A percentile compares a stretch with the other conserved stretches of the same genome.
phyloP scores from a whole-genome alignment of 2,888 invertebrate species.

The Conops quadrifasciatus region DNA sequence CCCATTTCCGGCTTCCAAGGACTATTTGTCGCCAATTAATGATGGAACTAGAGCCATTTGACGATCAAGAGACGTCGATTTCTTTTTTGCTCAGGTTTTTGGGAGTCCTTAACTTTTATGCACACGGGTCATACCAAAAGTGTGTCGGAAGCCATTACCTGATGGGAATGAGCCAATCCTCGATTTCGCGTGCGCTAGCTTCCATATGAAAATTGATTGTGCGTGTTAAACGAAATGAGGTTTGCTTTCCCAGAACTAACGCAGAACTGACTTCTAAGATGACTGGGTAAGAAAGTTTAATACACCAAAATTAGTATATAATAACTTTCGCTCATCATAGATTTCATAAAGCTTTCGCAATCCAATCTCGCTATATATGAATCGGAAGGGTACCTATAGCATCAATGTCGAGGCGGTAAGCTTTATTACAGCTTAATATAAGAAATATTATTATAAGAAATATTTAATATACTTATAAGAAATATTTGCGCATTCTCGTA shows the following conservation, averaged over 20 bases:
- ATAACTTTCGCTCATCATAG: slow-evolving; percentile 10
- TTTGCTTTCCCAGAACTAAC: slow-evolving; percentile 14
- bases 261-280: slow-evolving; percentile 8
- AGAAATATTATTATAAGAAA: no score
- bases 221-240: slow-evolving; percentile 2
- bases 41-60: slow-evolving; percentile 6
- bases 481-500: background rate
- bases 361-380: background rate
- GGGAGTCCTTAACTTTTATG: no score
- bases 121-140: no score
- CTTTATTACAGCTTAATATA: background rate
- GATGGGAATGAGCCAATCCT: background rate
- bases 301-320: slow-evolving; percentile 4
- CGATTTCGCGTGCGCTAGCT: background rate
- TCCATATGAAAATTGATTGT: slow-evolving; percentile 1
- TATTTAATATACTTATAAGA: no score
- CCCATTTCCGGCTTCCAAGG: slow-evolving; percentile 27
- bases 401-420: slow-evolving; percentile 13
- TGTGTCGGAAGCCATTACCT: no score
- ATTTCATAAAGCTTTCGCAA: slow-evolving; percentile 16
- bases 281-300: slow-evolving; percentile 15
- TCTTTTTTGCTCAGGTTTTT: slow-evolving; percentile 24
- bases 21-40: slow-evolving; percentile 19
- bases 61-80: slow-evolving; percentile 26
- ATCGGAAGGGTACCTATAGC: no score